Evolutionary conservation across 2,113 vertebrate genomes (phyloP).

Genomic region (Nyctibius bracteatus): DNA sequence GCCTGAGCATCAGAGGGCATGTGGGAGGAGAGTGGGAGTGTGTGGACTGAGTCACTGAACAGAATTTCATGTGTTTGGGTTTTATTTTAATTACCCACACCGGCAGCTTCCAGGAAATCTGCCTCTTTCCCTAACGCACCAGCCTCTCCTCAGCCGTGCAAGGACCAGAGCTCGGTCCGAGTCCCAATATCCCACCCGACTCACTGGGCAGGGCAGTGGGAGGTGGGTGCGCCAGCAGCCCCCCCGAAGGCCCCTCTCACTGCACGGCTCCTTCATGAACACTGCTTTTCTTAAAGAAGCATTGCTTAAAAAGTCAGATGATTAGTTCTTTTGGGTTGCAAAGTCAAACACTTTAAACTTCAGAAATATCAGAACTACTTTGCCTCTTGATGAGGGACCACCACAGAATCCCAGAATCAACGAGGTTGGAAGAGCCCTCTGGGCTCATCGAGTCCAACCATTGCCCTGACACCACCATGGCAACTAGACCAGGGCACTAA

Average conservation of each 20-base stretch:
- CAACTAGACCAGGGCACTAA: too few species aligned
- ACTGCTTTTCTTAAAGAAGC: neutral
- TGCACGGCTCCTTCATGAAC: neutral
- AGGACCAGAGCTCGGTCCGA: neutral
- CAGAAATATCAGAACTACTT: neutral
- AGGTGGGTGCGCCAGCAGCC: neutral
- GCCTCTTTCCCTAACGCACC: neutral
- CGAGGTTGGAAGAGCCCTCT: too few species aligned
- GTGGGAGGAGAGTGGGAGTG: neutral
- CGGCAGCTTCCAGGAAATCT: neutral
- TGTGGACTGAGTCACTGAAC: slow-evolving; percentile 8
- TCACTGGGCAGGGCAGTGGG: neutral
- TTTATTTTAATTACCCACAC: neutral
- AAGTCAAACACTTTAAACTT: neutral
- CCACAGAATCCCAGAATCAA: too few species aligned
- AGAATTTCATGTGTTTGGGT: neutral
- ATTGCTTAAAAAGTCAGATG: neutral
- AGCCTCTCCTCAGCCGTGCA: neutral
- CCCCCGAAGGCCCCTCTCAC: neutral
- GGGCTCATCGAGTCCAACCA: too few species aligned
- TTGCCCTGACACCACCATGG: too few species aligned
- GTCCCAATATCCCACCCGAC: neutral
- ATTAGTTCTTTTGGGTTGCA: neutral
- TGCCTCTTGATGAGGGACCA: neutral
- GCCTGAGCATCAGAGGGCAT: neutral